phyloP scores from a whole-genome alignment of 2,113 vertebrate species.

The Lathamus discolor region DNA sequence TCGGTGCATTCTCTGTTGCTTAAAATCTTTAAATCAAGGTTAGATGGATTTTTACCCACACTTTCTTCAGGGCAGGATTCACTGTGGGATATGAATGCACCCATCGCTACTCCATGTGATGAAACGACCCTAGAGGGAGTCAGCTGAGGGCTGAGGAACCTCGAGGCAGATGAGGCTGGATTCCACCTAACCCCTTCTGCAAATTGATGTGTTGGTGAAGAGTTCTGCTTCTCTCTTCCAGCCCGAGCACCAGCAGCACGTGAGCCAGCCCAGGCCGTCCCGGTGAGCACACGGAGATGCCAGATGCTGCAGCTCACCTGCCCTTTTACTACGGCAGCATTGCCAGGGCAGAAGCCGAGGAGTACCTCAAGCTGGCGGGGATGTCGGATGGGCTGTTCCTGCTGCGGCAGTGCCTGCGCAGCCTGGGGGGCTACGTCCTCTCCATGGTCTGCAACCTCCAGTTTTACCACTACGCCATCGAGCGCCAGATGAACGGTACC shows the following conservation, averaged over 20 bases:
- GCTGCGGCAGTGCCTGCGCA: constrained; percentile 92
- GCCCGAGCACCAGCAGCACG: accelerated
- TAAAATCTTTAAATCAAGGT: background rate
- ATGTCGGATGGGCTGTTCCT: constrained; percentile 93
- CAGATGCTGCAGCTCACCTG: constrained; percentile 87
- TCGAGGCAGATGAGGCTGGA: background rate
- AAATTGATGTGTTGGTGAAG: too few relatives aligned
- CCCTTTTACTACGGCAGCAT: constrained; percentile 97
- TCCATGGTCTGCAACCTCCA: constrained; percentile 86
- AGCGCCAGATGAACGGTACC: constrained; percentile 93
- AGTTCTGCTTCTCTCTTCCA: background rate
- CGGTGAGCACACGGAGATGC: constrained; percentile 67
- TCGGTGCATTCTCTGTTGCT: background rate
- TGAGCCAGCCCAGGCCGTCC: accelerated
- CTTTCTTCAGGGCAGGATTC: background rate
- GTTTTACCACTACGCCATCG: constrained; percentile 91
- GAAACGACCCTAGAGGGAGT: accelerated
- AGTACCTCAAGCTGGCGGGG: constrained; percentile 90
- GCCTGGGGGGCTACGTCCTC: constrained; percentile 92
- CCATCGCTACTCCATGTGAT: accelerated
- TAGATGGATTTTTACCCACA: background rate
- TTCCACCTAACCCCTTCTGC: accelerated
- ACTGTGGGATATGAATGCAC: background rate
- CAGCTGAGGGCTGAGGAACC: background rate
- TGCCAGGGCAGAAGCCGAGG: constrained; percentile 88